Conservation (phyloP, 2,113 vertebrate genomes). For the Nothobranchius furzeri region DNA sequence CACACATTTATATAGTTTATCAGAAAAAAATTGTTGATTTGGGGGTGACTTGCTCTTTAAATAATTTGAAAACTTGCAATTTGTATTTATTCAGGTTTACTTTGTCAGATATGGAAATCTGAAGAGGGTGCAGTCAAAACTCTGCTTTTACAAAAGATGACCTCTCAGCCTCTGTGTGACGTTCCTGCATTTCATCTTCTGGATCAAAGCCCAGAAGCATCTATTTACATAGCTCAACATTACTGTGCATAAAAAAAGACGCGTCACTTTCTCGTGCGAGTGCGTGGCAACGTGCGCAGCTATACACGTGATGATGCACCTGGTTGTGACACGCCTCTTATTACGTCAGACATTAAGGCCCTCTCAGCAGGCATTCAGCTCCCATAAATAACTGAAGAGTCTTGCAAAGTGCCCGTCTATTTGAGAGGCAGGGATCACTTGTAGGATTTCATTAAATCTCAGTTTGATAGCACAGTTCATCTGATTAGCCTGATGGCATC, state of each 20-base stretch:
- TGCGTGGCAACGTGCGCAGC: constrained; percentile 12
- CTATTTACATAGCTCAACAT: constrained; percentile 40
- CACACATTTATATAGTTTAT: too few relatives aligned
- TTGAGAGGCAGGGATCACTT: constrained; percentile 26
- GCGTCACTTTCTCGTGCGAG: constrained; percentile 3
- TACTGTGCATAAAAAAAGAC: constrained; percentile 28
- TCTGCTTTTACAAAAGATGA: too few relatives aligned
- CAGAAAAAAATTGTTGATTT: too few relatives aligned
- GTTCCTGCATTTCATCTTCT: constrained; percentile 56
- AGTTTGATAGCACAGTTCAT: constrained; percentile 41
- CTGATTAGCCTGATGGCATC: constrained; percentile 61
- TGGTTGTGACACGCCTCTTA: constrained; percentile 12
- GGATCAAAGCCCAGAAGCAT: constrained; percentile 62
- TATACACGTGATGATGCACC: neutral
- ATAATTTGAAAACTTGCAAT: too few relatives aligned
- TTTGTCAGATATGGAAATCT: too few relatives aligned
- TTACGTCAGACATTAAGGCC: constrained; percentile 16
- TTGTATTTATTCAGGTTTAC: too few relatives aligned
- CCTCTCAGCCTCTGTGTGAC: neutral
- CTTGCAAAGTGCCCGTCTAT: constrained; percentile 11
- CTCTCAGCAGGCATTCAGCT: constrained; percentile 8
- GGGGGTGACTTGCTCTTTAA: too few relatives aligned
- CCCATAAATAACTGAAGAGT: constrained; percentile 31
- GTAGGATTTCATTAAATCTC: constrained; percentile 54
- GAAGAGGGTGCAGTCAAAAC: too few relatives aligned